Evolutionary conservation across 2,888 invertebrate species (phyloP).

Genomic region (Pemphredon lugubris): DNA sequence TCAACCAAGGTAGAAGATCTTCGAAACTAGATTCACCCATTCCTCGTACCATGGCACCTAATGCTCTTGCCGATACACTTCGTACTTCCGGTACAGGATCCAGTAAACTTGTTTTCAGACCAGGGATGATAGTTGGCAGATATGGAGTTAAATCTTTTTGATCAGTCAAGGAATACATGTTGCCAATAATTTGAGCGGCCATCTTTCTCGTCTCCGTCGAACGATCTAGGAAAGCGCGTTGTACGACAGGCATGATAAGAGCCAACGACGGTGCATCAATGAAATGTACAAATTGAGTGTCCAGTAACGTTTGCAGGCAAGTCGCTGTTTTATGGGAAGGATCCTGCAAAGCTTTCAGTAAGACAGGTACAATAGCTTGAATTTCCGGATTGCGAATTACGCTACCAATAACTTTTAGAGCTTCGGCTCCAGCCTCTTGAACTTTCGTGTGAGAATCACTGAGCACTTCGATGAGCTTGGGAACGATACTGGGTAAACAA

Average conservation of each 20-base stretch:
- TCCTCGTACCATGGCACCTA: constrained; percentile 98
- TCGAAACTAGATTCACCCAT: constrained; percentile 98
- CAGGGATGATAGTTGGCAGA: constrained; percentile 97
- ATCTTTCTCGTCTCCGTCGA: constrained; percentile 99
- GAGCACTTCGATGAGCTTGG: constrained; percentile 97
- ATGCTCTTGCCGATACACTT: constrained; percentile 96
- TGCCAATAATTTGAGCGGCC: constrained; percentile 99
- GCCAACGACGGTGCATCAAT: constrained; percentile 99
- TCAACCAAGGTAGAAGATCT: constrained; percentile 98
- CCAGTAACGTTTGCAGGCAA: constrained; percentile 95
- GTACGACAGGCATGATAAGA: constrained; percentile 99
- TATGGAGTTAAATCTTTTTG: constrained; percentile 99
- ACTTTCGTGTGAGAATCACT: constrained; percentile 99
- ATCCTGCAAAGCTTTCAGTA: constrained; percentile 96
- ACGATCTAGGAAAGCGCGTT: constrained; percentile 98
- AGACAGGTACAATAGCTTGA: constrained; percentile 93
- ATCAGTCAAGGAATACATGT: constrained; percentile 99
- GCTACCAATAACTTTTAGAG: constrained; percentile 96
- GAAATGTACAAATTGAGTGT: constrained; percentile 99
- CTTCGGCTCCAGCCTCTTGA: constrained; percentile 97
- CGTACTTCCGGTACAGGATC: constrained; percentile 99
- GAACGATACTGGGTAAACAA: constrained; percentile 98
- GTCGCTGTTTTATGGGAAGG: constrained; percentile 96
- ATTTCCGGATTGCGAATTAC: constrained; percentile 99
- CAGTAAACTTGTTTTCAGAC: constrained; percentile 95